Percentiles rank a stretch among this genome's conserved stretches.
Evolutionary conservation across 2,888 invertebrate genomes (phyloP).

Genomic region (Drosophila siamana): DNA sequence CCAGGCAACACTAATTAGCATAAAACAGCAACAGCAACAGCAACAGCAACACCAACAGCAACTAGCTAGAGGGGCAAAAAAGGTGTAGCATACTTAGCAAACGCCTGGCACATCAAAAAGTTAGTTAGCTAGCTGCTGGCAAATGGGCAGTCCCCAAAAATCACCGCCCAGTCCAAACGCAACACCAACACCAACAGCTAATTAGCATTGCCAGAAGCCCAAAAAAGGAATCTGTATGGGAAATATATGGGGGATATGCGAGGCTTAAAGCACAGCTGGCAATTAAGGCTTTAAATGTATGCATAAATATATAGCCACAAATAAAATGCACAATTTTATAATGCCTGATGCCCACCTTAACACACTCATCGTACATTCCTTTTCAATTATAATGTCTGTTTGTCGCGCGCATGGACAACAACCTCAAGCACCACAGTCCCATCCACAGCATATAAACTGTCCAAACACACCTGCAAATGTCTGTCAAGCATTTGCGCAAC

Average conservation of each 20-base stretch:
- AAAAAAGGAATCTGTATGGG: constrained; percentile 36
- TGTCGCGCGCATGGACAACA: constrained; percentile 50
- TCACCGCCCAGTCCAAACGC: constrained; percentile 34
- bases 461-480: constrained; percentile 69
- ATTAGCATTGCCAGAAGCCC: constrained; percentile 65
- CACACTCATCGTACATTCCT: constrained; percentile 57
- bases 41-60: too few relatives aligned
- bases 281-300: constrained; percentile 71
- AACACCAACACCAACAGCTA: constrained; percentile 40
- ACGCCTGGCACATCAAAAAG: constrained; percentile 33
- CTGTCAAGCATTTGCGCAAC: constrained; percentile 58
- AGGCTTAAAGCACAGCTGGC: constrained; percentile 38
- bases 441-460: constrained; percentile 47
- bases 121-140: constrained; percentile 13
- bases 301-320: constrained; percentile 44
- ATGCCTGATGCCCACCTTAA: constrained; percentile 37
- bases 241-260: background rate
- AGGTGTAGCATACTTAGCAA: constrained; percentile 17
- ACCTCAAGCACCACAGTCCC: constrained; percentile 33
- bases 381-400: constrained; percentile 73
- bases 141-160: constrained; percentile 36
- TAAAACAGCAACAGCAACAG: constrained; percentile 20
- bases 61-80: constrained; percentile 10
- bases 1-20: constrained; percentile 49
- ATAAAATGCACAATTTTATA: constrained; percentile 62